phyloP scores from a whole-genome alignment of 2,797 vertebrate genomes.

The Acanthornis magna region DNA sequence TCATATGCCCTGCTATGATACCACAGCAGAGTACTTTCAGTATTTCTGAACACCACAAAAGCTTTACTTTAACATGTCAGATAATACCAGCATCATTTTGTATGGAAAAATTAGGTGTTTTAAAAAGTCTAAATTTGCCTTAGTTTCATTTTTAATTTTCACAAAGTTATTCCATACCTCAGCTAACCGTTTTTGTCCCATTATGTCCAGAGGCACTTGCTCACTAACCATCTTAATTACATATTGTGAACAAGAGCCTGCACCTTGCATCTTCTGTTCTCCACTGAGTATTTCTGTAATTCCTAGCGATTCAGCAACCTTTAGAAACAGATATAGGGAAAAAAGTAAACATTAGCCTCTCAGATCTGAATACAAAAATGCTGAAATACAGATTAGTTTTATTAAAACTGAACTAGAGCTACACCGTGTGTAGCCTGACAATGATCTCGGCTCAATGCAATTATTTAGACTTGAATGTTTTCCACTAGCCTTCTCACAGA shows the following conservation, averaged over 20 bases:
- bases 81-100: not conserved
- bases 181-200: slow-evolving; percentile 69
- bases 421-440: not conserved
- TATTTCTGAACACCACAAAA: not conserved
- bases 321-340: not conserved
- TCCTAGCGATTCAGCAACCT: slow-evolving; percentile 90
- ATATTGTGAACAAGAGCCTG: slow-evolving; percentile 39
- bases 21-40: not conserved
- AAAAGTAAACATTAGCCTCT: not conserved
- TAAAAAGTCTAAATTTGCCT: not conserved
- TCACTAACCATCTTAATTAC: not conserved
- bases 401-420: not conserved
- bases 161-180: slow-evolving; percentile 72
- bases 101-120: not conserved
- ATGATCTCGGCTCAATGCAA: not conserved
- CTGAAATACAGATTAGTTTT: not conserved
- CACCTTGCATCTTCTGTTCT: slow-evolving; percentile 45
- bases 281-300: slow-evolving; percentile 80
- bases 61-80: not conserved
- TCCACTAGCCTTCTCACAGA: not conserved
- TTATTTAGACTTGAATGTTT: not conserved
- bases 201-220: slow-evolving; percentile 4
- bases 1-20: not conserved
- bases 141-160: not conserved
- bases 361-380: not conserved